Percentiles rank a stretch among this genome's conserved stretches.
These are phyloP conservation scores for Syrphus vitripennis DNA, from an alignment of 2,888 invertebrate species.

Conservation along the genomic window DNA sequence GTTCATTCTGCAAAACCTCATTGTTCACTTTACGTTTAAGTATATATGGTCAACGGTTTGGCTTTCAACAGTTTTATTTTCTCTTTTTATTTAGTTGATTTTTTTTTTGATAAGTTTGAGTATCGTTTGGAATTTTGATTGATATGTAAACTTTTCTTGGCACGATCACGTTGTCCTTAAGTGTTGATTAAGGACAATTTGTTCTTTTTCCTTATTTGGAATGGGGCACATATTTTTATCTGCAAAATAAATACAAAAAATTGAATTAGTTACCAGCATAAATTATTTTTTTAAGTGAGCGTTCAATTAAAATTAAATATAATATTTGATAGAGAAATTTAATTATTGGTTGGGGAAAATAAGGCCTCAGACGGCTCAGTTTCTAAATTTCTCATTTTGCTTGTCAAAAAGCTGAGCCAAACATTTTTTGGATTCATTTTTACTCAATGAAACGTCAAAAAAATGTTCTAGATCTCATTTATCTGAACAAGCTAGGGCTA, in stretches of 20 bases:
- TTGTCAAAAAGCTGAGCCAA: too few species aligned
- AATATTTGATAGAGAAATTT: too few species aligned
- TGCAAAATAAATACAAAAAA: slow-evolving; percentile 26
- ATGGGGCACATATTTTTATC: slow-evolving; percentile 61
- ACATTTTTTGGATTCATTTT: too few species aligned
- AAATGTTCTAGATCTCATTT: too few species aligned
- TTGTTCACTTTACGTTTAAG: slow-evolving; percentile 78
- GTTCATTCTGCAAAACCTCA: slow-evolving; percentile 84
- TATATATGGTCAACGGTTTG: background rate
- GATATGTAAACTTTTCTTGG: background rate
- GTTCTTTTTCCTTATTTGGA: slow-evolving; percentile 64
- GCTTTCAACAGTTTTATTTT: background rate
- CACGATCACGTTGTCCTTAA: slow-evolving; percentile 45
- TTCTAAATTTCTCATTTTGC: too few species aligned
- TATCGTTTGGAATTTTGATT: background rate
- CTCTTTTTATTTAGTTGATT: background rate
- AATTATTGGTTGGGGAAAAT: too few species aligned
- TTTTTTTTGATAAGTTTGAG: background rate
- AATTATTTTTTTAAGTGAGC: too few species aligned
- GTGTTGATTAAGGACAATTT: slow-evolving; percentile 35
- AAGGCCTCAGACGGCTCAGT: too few species aligned
- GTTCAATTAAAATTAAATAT: too few species aligned
- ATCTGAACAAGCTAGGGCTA: too few species aligned
- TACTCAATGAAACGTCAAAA: too few species aligned
- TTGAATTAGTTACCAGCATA: too few species aligned